Conservation (phyloP, 2,888 invertebrate species). For the Atherix ibis region DNA sequence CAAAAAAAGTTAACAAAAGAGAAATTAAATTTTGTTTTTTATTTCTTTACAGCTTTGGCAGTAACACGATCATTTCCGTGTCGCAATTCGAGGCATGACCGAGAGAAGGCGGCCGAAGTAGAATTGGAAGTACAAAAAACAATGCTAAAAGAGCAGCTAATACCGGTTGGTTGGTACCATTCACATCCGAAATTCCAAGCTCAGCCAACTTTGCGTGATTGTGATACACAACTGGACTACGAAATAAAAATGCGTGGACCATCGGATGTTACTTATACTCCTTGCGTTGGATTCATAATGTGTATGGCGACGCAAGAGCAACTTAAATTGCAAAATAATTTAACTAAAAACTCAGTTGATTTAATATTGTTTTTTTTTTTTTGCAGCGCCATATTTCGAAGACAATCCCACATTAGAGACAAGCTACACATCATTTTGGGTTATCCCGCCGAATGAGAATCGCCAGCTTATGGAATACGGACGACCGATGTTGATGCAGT, state of each 20-base stretch:
- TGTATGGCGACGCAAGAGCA: no score
- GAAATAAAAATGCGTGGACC: conserved; percentile 89
- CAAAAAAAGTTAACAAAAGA: neutral
- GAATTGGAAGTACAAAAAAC: conserved; percentile 69
- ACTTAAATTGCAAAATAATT: neutral
- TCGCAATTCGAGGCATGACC: conserved; percentile 63
- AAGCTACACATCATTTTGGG: conserved; percentile 79
- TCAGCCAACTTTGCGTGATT: conserved; percentile 73
- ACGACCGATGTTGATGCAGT: conserved; percentile 78
- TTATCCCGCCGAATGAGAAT: conserved; percentile 88
- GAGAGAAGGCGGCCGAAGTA: conserved; percentile 55
- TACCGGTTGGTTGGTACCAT: conserved; percentile 89
- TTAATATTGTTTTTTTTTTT: conserved; percentile 7
- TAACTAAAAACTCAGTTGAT: neutral
- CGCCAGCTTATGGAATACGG: conserved; percentile 77
- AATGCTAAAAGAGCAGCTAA: conserved; percentile 66
- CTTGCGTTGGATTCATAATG: conserved; percentile 82
- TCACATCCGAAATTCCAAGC: conserved; percentile 81
- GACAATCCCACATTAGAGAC: conserved; percentile 70
- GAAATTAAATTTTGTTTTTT: neutral
- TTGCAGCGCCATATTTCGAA: conserved; percentile 66
- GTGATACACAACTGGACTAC: conserved; percentile 86
- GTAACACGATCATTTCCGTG: conserved; percentile 84
- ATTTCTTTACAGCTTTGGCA: conserved; percentile 50
- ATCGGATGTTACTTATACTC: conserved; percentile 80